These are phyloP conservation scores for Arctocebus calabarensis DNA, from an alignment of 2,797 vertebrate species.

Conservation along the genomic window DNA sequence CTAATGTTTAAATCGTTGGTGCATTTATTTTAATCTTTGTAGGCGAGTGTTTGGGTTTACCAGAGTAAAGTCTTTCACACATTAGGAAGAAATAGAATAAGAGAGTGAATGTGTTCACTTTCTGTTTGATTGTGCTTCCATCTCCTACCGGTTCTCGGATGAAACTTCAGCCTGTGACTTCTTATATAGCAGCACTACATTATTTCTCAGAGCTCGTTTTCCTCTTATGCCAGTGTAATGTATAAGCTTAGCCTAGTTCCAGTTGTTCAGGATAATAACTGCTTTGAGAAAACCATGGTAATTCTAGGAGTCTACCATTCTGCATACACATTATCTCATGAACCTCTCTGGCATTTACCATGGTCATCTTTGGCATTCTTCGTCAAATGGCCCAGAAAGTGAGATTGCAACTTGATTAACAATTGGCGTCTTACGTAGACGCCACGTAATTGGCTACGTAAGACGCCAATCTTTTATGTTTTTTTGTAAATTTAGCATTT, in stretches of 20 bases:
- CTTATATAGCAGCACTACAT: neutral
- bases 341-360: slow-evolving; percentile 45
- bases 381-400: slow-evolving; percentile 41
- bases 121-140: neutral
- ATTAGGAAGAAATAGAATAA: neutral
- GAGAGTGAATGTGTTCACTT: neutral
- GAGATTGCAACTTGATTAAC: slow-evolving; percentile 30
- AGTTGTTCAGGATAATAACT: slow-evolving; percentile 58
- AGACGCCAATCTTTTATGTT: too few species aligned
- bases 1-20: neutral
- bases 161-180: neutral
- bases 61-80: neutral
- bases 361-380: slow-evolving; percentile 20
- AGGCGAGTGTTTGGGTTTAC: neutral
- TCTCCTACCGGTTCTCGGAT: neutral
- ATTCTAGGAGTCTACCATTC: slow-evolving; percentile 53
- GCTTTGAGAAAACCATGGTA: slow-evolving; percentile 44
- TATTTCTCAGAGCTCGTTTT: slow-evolving; percentile 26
- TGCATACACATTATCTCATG: slow-evolving; percentile 44
- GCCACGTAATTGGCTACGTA: too few species aligned
- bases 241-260: slow-evolving; percentile 28
- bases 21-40: neutral
- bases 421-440: slow-evolving; percentile 47
- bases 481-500: neutral
- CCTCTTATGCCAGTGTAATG: slow-evolving; percentile 13